These are phyloP conservation scores for Calycopis cecrops DNA, from an alignment of 1,140 invertebrate species.

Conservation along the genomic window DNA sequence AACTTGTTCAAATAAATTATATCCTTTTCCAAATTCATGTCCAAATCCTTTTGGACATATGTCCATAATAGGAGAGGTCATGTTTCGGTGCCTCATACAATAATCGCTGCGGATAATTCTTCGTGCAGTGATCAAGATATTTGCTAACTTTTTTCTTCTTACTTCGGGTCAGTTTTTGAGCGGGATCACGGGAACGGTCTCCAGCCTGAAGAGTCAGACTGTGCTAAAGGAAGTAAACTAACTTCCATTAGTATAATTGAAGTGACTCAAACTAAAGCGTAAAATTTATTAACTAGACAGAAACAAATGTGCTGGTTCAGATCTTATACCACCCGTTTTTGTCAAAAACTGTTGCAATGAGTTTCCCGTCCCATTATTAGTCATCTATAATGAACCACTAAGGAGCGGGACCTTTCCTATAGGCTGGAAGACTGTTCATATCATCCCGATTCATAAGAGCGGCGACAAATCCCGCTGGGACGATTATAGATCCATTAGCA, in stretches of 20 bases:
- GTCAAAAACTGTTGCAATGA: neutral
- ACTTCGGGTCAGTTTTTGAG: constrained; percentile 12
- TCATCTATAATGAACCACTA: constrained; percentile 12
- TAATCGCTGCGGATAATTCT: neutral
- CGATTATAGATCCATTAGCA: too few species aligned
- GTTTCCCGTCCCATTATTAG: neutral
- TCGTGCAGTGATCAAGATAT: constrained; percentile 4
- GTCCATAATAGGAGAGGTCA: constrained; percentile 12
- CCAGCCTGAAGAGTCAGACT: too few species aligned
- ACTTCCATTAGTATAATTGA: too few species aligned
- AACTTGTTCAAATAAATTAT: too few species aligned
- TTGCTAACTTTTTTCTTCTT: constrained; percentile 16
- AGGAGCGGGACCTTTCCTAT: neutral
- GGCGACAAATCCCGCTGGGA: too few species aligned
- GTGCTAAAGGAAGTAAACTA: too few species aligned
- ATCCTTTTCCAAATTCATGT: too few species aligned
- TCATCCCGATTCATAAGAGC: too few species aligned
- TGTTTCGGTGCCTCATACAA: too few species aligned
- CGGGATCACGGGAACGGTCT: too few species aligned
- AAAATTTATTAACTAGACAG: neutral
- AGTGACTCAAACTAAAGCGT: neutral
- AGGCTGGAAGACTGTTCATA: too few species aligned
- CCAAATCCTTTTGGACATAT: constrained; percentile 19
- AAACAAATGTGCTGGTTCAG: too few species aligned
- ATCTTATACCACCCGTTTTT: constrained; percentile 21